A percentile compares a stretch with the other conserved stretches of the same genome.
Evolutionary conservation across 2,888 invertebrate species (phyloP).

Genomic region (Phaonia tiefii): DNA sequence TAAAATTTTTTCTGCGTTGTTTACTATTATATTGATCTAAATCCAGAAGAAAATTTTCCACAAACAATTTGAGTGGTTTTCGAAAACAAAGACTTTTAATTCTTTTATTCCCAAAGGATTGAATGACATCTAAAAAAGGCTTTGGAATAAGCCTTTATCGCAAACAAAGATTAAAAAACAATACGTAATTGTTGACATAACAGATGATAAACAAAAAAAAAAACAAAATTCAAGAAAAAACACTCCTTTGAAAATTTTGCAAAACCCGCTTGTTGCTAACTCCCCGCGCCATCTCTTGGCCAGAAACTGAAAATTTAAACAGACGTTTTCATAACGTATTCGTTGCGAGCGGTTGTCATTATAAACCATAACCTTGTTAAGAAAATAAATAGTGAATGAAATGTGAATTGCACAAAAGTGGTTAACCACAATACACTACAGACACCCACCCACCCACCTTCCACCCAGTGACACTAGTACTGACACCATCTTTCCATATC

Average conservation of each 20-base stretch:
- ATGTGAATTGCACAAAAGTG: conserved; percentile 39
- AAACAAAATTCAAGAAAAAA: neutral
- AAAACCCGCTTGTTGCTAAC: neutral
- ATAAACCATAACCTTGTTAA: conserved; percentile 45
- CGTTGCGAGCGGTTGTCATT: neutral
- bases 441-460: neutral
- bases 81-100: too few relatives aligned
- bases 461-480: too few relatives aligned
- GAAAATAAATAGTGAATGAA: conserved; percentile 40
- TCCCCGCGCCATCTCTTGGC: neutral
- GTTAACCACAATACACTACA: conserved; percentile 36
- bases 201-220: neutral
- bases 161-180: neutral
- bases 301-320: neutral
- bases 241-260: conserved; percentile 26
- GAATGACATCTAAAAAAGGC: neutral
- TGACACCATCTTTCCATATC: too few relatives aligned
- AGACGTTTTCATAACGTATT: conserved; percentile 5
- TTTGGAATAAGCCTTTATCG: conserved; percentile 12
- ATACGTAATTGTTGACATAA: conserved; percentile 27
- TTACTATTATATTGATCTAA: too few relatives aligned
- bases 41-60: too few relatives aligned
- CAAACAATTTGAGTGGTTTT: too few relatives aligned
- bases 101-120: conserved; percentile 40
- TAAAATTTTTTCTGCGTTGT: too few relatives aligned